A percentile compares a stretch with the other conserved stretches of the same genome.
These are phyloP conservation scores for Danio tinwini DNA, from an alignment of 2,797 vertebrate species.

Conservation along the genomic window DNA sequence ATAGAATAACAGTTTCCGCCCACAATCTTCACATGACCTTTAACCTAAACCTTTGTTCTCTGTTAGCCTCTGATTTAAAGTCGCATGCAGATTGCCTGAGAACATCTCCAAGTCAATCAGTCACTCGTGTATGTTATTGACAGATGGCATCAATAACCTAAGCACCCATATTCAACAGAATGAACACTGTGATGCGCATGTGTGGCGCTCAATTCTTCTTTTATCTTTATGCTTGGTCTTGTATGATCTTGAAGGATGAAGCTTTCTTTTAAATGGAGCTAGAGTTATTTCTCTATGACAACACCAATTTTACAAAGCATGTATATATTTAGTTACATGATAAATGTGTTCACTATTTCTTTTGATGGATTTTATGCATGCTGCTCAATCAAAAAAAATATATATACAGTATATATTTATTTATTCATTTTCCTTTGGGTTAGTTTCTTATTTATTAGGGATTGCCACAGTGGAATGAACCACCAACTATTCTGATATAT, in stretches of 20 bases:
- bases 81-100: conserved; percentile 8
- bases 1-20: conserved; percentile 22
- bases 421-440: too few species aligned
- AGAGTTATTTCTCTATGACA: not conserved
- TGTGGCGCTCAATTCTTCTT: conserved; percentile 1
- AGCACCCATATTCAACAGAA: conserved; percentile 21
- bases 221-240: not conserved
- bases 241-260: not conserved
- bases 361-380: not conserved
- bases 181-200: not conserved
- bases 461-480: too few species aligned
- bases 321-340: not conserved
- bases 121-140: conserved; percentile 23
- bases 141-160: conserved; percentile 35
- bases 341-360: not conserved
- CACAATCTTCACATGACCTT: conserved; percentile 30
- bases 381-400: not conserved
- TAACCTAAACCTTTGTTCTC: conserved; percentile 24
- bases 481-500: too few species aligned
- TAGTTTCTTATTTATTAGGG: too few species aligned
- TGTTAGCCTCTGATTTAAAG: conserved; percentile 19
- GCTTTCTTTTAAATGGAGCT: not conserved
- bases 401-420: too few species aligned
- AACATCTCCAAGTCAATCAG: conserved; percentile 29
- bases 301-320: not conserved